These are phyloP conservation scores for Ameiurus melas DNA, from an alignment of 2,113 vertebrate species.

Conservation along the genomic window DNA sequence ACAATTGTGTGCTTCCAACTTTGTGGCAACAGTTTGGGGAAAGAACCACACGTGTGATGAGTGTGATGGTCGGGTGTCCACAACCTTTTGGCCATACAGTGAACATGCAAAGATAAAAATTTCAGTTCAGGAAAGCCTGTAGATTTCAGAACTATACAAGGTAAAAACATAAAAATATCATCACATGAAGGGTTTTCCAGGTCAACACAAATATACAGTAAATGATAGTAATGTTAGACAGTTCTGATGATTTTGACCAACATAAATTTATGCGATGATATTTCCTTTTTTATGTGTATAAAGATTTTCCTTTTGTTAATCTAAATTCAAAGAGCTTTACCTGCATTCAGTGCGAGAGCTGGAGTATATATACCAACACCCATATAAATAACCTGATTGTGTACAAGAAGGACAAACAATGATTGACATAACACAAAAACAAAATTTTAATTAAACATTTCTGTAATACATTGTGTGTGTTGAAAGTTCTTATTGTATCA, in stretches of 20 bases:
- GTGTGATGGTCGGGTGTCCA: background rate
- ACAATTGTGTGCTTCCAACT: too few relatives aligned
- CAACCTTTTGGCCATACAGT: background rate
- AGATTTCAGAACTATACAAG: background rate
- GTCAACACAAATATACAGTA: background rate
- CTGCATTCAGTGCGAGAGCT: conserved; percentile 84
- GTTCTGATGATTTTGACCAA: background rate
- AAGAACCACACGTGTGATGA: background rate
- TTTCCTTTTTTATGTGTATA: too few relatives aligned
- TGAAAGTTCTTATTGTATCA: background rate
- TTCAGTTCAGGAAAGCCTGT: background rate
- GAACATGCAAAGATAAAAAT: background rate
- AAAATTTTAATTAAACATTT: background rate
- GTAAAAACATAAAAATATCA: background rate
- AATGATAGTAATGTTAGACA: background rate
- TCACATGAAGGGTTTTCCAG: background rate
- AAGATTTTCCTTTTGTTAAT: background rate
- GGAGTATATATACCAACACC: conserved; percentile 86
- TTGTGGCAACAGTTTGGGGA: background rate
- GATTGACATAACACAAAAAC: background rate
- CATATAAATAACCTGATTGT: conserved; percentile 87
- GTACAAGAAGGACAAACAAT: background rate
- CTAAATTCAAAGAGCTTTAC: conserved; percentile 61
- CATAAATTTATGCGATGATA: background rate
- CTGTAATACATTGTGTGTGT: background rate